phyloP scores from a whole-genome alignment of 2,113 vertebrate genomes.

The Hystrix cristata region DNA sequence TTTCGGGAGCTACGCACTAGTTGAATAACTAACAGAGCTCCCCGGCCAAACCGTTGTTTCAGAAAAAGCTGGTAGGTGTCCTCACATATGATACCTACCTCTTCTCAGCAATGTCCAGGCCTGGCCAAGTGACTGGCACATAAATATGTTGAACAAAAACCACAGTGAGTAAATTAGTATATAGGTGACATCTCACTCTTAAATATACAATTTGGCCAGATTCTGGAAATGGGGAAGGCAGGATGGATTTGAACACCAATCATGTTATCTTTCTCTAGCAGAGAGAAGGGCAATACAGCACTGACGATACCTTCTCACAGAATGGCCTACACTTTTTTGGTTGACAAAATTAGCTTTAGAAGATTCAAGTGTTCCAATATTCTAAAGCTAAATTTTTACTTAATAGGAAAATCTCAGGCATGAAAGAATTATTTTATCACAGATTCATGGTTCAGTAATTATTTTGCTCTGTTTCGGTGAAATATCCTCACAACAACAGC shows the following conservation, averaged over 20 bases:
- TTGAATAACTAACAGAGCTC: slow-evolving; percentile 50
- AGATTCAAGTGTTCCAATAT: slow-evolving; percentile 26
- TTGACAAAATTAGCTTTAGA: slow-evolving; percentile 7
- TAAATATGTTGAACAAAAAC: background rate
- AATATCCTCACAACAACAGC: background rate
- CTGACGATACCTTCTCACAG: slow-evolving; percentile 36
- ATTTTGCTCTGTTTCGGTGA: slow-evolving; percentile 40
- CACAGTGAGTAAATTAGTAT: background rate
- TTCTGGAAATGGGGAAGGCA: slow-evolving; percentile 5
- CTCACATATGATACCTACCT: background rate
- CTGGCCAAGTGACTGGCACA: background rate
- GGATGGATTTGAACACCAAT: background rate
- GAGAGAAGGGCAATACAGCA: background rate
- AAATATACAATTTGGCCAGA: background rate
- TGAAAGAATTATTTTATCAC: background rate
- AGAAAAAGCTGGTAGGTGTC: background rate
- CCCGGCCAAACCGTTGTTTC: slow-evolving; percentile 34
- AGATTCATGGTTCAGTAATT: background rate
- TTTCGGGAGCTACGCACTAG: background rate
- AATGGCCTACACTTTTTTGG: background rate
- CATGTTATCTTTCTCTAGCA: background rate
- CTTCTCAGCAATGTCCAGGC: background rate
- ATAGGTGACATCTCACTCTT: background rate
- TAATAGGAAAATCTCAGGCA: background rate
- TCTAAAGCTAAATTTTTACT: slow-evolving; percentile 52